These are phyloP conservation scores for Peromyscus melanophrys DNA, from an alignment of 2,797 vertebrate species.

Conservation along the genomic window DNA sequence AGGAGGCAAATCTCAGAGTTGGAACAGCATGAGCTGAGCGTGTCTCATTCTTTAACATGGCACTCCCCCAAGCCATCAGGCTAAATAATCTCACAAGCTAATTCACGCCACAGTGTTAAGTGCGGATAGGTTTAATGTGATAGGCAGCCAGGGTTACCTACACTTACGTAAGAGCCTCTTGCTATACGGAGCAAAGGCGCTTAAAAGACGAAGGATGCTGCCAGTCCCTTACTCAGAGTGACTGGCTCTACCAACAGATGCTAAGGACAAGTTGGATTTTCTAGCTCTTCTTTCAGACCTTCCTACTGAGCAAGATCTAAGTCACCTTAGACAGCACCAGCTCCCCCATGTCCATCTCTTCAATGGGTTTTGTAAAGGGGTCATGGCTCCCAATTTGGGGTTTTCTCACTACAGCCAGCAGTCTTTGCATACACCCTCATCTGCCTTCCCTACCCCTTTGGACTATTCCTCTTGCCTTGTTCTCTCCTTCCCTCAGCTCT, in stretches of 20 bases:
- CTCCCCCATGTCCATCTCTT: not conserved
- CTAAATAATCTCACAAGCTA: conserved; percentile 8
- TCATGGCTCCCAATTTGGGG: too few relatives aligned
- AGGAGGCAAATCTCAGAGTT: not conserved
- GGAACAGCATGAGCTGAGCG: not conserved
- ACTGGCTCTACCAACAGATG: not conserved
- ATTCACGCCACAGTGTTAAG: not conserved
- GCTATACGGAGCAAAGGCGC: not conserved
- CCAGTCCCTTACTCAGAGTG: not conserved
- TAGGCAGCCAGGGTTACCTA: not conserved
- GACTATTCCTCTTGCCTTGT: too few relatives aligned
- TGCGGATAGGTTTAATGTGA: not conserved
- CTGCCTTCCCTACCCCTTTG: not conserved
- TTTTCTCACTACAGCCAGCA: not conserved
- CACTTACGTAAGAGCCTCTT: not conserved
- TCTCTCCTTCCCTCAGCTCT: not conserved
- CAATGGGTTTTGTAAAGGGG: not conserved
- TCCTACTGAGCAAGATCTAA: not conserved
- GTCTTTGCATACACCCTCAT: not conserved
- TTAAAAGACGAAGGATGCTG: conserved; percentile 24
- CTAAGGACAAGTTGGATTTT: not conserved
- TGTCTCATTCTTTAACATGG: not conserved
- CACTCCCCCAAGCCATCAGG: not conserved
- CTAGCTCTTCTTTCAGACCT: not conserved
- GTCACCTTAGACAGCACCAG: not conserved